These are phyloP conservation scores for Tachyglossus aculeatus DNA, from an alignment of 2,797 vertebrate genomes.

Conservation along the genomic window DNA sequence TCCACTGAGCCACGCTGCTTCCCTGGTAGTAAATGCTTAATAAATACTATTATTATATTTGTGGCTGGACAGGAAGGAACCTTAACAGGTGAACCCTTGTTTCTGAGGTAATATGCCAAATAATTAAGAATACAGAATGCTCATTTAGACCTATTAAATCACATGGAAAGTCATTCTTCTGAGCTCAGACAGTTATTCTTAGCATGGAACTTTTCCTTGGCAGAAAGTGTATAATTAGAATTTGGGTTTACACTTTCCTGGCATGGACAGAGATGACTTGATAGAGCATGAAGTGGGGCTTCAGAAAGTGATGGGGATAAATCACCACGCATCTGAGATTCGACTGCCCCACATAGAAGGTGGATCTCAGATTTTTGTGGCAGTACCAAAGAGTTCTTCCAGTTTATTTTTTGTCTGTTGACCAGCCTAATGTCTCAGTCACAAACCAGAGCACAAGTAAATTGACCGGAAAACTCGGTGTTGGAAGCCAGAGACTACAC, in stretches of 20 bases:
- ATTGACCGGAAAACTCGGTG: constrained; percentile 35
- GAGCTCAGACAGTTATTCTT: constrained; percentile 73
- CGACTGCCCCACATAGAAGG: constrained; percentile 38
- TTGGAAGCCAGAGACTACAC: constrained; percentile 13
- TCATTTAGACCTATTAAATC: constrained; percentile 63
- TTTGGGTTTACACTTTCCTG: constrained; percentile 74
- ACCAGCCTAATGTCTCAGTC: not conserved
- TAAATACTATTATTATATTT: no score
- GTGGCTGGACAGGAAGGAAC: constrained; percentile 26
- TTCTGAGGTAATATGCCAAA: constrained; percentile 50
- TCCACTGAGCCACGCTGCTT: no score
- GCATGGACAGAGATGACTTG: constrained; percentile 73
- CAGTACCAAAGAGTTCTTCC: constrained; percentile 14
- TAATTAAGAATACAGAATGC: constrained; percentile 56
- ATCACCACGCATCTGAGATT: constrained; percentile 66
- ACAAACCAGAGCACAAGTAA: constrained; percentile 35
- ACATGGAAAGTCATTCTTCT: constrained; percentile 66
- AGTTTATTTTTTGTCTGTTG: constrained; percentile 43
- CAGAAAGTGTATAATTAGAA: constrained; percentile 75
- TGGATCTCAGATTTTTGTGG: constrained; percentile 1
- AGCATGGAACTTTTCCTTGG: constrained; percentile 61
- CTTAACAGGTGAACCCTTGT: no score
- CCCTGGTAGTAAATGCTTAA: no score
- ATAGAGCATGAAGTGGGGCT: constrained; percentile 70
- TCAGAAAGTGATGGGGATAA: constrained; percentile 72